phyloP scores from a whole-genome alignment of 2,113 vertebrate genomes.

The Perca fluviatilis region DNA sequence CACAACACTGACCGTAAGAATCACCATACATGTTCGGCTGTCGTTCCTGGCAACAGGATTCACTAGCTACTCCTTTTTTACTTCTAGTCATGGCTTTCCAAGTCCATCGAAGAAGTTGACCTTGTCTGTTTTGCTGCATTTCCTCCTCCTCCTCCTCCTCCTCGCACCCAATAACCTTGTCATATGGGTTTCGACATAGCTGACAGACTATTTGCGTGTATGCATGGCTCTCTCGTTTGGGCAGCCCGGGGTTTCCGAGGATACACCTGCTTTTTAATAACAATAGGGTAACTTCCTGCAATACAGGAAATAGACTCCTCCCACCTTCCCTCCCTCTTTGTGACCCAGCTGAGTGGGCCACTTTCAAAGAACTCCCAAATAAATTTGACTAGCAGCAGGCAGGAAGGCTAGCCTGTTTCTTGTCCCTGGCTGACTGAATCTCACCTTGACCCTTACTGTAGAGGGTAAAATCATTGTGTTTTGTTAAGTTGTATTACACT shows the following conservation, averaged over 20 bases:
- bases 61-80: slow-evolving; percentile 7
- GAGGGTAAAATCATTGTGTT: neutral
- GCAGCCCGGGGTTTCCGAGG: slow-evolving; percentile 66
- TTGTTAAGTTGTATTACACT: neutral
- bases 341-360: slow-evolving; percentile 56
- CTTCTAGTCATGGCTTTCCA: neutral
- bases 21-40: slow-evolving; percentile 1
- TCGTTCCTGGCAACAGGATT: slow-evolving; percentile 19
- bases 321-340: slow-evolving; percentile 49
- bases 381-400: slow-evolving; percentile 38
- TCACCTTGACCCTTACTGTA: slow-evolving; percentile 25
- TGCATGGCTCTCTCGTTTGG: slow-evolving; percentile 17
- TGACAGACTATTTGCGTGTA: slow-evolving; percentile 15
- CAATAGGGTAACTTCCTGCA: slow-evolving; percentile 82
- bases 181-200: slow-evolving; percentile 1
- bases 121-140: slow-evolving; percentile 9
- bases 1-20: slow-evolving; percentile 3
- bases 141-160: slow-evolving; percentile 15
- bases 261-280: slow-evolving; percentile 84
- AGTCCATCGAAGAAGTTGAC: neutral
- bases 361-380: slow-evolving; percentile 80
- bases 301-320: slow-evolving; percentile 80
- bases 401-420: slow-evolving; percentile 45
- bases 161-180: slow-evolving; percentile 5
- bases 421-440: slow-evolving; percentile 36